These are phyloP conservation scores for Eufriesea mexicana DNA, from an alignment of 1,140 invertebrate species.

Conservation along the genomic window DNA sequence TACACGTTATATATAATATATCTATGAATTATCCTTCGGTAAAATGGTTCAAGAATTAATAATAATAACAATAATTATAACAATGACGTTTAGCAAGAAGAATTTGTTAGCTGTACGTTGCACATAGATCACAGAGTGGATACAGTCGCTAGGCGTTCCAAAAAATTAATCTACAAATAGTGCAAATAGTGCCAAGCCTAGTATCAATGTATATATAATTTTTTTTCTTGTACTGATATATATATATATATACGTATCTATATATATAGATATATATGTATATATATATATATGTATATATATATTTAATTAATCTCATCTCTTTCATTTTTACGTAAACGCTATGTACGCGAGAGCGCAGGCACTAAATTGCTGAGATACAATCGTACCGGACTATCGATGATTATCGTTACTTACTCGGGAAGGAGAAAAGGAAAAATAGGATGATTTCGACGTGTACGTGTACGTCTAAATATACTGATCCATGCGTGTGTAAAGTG, in stretches of 20 bases:
- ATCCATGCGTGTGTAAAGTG: not conserved
- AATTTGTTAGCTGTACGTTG: slow-evolving; percentile 61
- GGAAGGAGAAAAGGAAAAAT: not conserved
- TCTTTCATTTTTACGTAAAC: slow-evolving; percentile 22
- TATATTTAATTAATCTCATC: slow-evolving; percentile 45
- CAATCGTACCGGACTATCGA: slow-evolving; percentile 59
- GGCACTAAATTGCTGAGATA: slow-evolving; percentile 71
- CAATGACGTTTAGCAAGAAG: slow-evolving; percentile 34
- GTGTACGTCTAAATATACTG: not conserved
- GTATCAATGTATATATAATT: slow-evolving; percentile 37
- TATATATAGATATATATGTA: slow-evolving; percentile 40
- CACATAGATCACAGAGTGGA: slow-evolving; percentile 76
- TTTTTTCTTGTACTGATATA: slow-evolving; percentile 32
- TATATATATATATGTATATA: slow-evolving; percentile 40
- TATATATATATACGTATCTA: slow-evolving; percentile 38
- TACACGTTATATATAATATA: slow-evolving; percentile 23
- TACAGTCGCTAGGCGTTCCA: slow-evolving; percentile 70
- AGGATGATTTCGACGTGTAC: slow-evolving; percentile 6
- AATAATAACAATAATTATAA: slow-evolving; percentile 34
- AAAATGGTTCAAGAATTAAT: too few species aligned
- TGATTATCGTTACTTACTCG: slow-evolving; percentile 33
- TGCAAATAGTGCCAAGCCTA: slow-evolving; percentile 70
- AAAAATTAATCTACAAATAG: slow-evolving; percentile 54
- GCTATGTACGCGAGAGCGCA: slow-evolving; percentile 62
- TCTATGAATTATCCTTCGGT: slow-evolving; percentile 1